Conservation (phyloP, 1,140 invertebrate genomes). For the Trachymyrmex septentrionalis region DNA sequence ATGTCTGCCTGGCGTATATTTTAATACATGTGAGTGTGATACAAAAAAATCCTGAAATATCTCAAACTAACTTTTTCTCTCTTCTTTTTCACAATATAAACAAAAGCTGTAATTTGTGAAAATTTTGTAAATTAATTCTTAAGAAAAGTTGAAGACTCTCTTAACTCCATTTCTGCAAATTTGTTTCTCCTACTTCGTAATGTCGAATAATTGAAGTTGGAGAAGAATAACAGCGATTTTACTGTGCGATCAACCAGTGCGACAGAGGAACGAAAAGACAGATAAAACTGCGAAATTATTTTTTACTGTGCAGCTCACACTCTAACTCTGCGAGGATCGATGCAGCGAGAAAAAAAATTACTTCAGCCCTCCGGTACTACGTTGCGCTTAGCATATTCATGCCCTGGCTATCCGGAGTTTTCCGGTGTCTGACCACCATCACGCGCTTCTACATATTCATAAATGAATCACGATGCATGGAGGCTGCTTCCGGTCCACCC, state of each 20-base stretch:
- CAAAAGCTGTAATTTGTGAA: not conserved
- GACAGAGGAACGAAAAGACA: slow-evolving; percentile 16
- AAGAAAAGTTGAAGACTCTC: not conserved
- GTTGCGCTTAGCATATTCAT: slow-evolving; percentile 80
- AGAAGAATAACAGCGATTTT: slow-evolving; percentile 3
- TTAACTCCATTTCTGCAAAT: slow-evolving; percentile 45
- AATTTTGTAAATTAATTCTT: slow-evolving; percentile 38
- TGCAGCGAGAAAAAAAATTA: slow-evolving; percentile 65
- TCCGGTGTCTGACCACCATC: slow-evolving; percentile 79
- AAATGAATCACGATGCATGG: slow-evolving; percentile 69
- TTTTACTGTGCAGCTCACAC: slow-evolving; percentile 25
- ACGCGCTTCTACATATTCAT: slow-evolving; percentile 79
- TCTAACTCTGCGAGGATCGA: slow-evolving; percentile 33
- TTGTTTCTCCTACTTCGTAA: slow-evolving; percentile 18
- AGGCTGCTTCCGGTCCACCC: slow-evolving; percentile 23
- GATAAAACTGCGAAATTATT: slow-evolving; percentile 57
- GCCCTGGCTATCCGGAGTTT: slow-evolving; percentile 75
- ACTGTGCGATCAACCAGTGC: not conserved
- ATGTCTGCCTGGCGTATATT: not conserved
- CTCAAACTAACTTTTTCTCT: not conserved
- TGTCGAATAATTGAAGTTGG: slow-evolving; percentile 40
- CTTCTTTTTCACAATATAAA: not conserved
- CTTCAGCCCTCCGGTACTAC: slow-evolving; percentile 62
- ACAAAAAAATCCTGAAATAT: not conserved
- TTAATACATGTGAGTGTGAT: not conserved